Base-by-base conservation (phyloP, 2,888 invertebrate species). In the Automeris io region DNA sequence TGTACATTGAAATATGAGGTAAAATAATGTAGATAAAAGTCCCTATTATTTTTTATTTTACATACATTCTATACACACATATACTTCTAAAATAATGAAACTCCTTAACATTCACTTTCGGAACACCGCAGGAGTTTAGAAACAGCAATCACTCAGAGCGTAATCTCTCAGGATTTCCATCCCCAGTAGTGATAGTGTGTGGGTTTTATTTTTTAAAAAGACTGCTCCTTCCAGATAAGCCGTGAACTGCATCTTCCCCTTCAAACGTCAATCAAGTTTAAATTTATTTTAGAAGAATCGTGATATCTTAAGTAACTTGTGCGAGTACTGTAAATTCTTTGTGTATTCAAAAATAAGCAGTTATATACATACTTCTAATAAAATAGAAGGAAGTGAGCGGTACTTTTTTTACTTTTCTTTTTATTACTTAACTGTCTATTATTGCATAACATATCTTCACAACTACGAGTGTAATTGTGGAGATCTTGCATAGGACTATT, bases 81-180 rank as follows among this genome's bases (percentile, higher is more conserved):
- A n/a, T n/a, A n/a, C n/a, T n/a, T n/a, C n/a, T n/a, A n/a, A 79
- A 77, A 77, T 79, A 70, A 73, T 72, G 60, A 57, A 59, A 66
- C 69, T 44, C 62, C 51, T 67, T 59, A 74, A 74, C 66, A 81
- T 77, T 78, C 79, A 78, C 72, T 78, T 72, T 59, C 61, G 56
- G 56, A 65, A 64, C 63, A 64, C 71, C 70, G 53, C 68, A 62
- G 63, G 67, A 80, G 74, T 83, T 81, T 68, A 63, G 67, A 62
- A 76, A 80, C 68, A 73, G 81, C 79, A 82, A 86, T 85, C 85
- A 83, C 85, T 86, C 85, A 85, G 71, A 62, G 49, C 62, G 75
- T 83, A 85, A 86, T 85, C 85, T 86, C 83, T 79, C 50, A 77
- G 82, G 81, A 75, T 81, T 83, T 81, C 59, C 67, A 54, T 62